phyloP scores from a whole-genome alignment of 2,113 vertebrate species.

The Osmerus mordax region DNA sequence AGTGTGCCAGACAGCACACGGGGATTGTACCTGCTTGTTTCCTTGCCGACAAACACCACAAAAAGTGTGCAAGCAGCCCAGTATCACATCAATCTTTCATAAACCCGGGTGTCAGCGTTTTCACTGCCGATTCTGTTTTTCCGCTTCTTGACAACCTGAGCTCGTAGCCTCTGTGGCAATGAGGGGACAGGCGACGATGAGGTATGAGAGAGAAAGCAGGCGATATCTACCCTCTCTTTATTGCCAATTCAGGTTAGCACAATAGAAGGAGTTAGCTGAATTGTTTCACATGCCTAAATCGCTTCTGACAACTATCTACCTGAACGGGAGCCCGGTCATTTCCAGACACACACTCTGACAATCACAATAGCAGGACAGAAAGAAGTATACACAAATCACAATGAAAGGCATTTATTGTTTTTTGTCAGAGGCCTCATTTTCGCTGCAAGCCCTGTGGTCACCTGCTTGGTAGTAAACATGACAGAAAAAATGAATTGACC shows the following conservation, averaged over 20 bases:
- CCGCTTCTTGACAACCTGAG: constrained; percentile 20
- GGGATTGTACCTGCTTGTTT: constrained; percentile 32
- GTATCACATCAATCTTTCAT: constrained; percentile 44
- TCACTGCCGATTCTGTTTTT: constrained; percentile 14
- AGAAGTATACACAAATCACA: constrained; percentile 6
- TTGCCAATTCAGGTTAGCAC: constrained; percentile 17
- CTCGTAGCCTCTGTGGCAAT: constrained; percentile 17
- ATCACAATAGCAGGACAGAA: constrained; percentile 10
- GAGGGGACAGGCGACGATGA: constrained; percentile 12
- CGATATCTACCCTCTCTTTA: constrained; percentile 22
- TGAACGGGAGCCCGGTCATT: background rate
- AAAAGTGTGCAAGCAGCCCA: constrained; percentile 11
- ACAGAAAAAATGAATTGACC: background rate
- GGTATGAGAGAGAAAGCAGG: constrained; percentile 12
- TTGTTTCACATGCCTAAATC: background rate
- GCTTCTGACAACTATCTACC: background rate
- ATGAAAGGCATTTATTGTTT: constrained; percentile 4
- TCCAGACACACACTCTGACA: background rate
- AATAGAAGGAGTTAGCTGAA: background rate
- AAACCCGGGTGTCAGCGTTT: constrained; percentile 27
- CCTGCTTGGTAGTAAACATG: background rate
- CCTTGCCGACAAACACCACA: constrained; percentile 23
- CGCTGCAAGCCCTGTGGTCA: background rate
- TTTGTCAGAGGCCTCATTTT: constrained; percentile 1
- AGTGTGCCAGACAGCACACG: constrained; percentile 3